phyloP scores from a whole-genome alignment of 2,113 vertebrate genomes.

The Elachura formosa region DNA sequence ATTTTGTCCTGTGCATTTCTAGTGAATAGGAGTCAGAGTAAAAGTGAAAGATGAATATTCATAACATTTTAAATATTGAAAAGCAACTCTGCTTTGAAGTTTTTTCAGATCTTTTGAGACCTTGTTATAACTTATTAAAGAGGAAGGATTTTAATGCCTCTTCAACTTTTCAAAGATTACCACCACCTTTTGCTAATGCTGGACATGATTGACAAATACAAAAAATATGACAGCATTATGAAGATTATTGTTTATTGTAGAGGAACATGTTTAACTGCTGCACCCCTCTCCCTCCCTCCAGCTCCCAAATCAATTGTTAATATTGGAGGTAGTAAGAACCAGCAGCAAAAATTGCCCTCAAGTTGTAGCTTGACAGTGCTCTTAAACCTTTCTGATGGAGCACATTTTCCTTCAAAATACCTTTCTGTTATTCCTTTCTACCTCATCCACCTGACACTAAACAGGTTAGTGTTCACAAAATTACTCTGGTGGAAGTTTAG shows the following conservation, averaged over 20 bases:
- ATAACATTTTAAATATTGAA: conserved; percentile 35
- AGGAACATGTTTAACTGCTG: not conserved
- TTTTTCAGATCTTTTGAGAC: not conserved
- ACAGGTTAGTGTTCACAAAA: not conserved
- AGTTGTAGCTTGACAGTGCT: not conserved
- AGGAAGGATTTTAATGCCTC: not conserved
- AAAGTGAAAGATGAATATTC: conserved; percentile 19
- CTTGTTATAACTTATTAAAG: not conserved
- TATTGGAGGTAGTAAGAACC: not conserved
- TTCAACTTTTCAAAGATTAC: not conserved
- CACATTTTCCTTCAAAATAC: not conserved
- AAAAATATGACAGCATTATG: not conserved
- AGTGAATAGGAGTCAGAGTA: not conserved
- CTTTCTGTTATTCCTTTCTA: not conserved
- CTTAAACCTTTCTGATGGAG: not conserved
- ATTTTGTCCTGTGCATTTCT: not conserved
- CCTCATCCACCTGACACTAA: not conserved
- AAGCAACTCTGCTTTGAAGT: conserved; percentile 1
- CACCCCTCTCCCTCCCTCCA: not conserved
- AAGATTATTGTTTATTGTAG: not conserved
- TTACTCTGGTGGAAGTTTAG: not conserved
- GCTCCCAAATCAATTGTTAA: not conserved
- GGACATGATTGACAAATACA: not conserved
- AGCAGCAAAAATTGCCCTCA: not conserved
- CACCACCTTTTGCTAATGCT: not conserved